Percentiles rank a stretch among this genome's conserved stretches.
phyloP scores from a whole-genome alignment of 2,113 vertebrate species.

The Callorhinus ursinus region DNA sequence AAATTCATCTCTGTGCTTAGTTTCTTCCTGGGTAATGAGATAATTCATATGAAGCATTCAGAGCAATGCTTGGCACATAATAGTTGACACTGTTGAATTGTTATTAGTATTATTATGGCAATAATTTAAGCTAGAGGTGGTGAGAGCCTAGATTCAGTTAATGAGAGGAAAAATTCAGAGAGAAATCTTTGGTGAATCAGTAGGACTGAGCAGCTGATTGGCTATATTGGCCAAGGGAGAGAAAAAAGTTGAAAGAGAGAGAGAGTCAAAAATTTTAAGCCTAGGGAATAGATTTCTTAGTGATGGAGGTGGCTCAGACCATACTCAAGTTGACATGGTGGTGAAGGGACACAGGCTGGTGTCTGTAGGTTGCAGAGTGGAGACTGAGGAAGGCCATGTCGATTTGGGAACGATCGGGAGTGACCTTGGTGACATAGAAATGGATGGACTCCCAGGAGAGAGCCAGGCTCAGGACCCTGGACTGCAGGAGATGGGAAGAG shows the following conservation, averaged over 20 bases:
- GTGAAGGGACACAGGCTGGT: neutral
- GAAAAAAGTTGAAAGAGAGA: neutral
- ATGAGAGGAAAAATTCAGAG: neutral
- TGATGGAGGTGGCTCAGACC: neutral
- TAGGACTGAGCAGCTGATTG: neutral
- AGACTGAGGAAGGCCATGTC: neutral
- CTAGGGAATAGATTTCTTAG: neutral
- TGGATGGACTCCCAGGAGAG: neutral
- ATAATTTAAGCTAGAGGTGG: neutral
- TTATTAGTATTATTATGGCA: neutral
- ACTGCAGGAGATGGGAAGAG: accelerated
- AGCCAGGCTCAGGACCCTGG: neutral
- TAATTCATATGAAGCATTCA: neutral
- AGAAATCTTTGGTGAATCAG: neutral
- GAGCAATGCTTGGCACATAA: neutral
- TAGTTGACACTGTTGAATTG: neutral
- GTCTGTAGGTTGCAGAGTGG: neutral
- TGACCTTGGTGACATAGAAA: neutral
- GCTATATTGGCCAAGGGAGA: neutral
- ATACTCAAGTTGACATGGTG: neutral
- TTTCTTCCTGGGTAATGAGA: neutral
- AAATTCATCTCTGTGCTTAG: neutral
- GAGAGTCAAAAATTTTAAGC: neutral
- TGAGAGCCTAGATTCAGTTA: neutral
- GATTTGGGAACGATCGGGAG: neutral